A percentile compares a stretch with the other conserved stretches of the same genome.
Evolutionary conservation across 2,113 vertebrate species (phyloP).

Genomic region (Oxyruncus cristatus): DNA sequence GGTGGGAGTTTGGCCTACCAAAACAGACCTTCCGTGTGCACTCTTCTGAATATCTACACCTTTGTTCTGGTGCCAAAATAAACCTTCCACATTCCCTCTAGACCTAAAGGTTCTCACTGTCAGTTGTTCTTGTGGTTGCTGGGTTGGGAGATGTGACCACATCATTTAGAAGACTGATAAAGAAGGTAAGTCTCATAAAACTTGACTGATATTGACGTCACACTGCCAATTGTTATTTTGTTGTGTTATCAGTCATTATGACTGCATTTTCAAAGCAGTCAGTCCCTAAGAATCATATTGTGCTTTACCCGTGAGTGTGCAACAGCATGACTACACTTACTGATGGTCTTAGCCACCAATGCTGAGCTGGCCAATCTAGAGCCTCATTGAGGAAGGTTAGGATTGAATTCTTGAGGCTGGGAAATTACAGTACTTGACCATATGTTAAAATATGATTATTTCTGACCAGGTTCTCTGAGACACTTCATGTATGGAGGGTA

Average conservation of each 20-base stretch:
- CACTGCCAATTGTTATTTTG: background rate
- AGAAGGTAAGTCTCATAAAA: background rate
- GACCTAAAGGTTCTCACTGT: background rate
- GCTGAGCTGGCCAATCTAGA: background rate
- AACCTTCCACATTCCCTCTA: background rate
- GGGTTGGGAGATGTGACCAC: fast-evolving
- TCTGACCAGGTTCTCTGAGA: background rate
- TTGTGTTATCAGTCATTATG: background rate
- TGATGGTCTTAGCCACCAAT: background rate
- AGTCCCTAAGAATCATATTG: background rate
- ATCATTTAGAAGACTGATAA: background rate
- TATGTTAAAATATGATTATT: background rate
- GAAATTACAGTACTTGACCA: background rate
- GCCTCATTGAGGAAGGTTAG: background rate
- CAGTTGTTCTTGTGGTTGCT: background rate
- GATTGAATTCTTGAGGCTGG: background rate
- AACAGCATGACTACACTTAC: background rate
- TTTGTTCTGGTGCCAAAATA: background rate
- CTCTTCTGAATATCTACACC: background rate
- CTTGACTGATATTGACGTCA: background rate
- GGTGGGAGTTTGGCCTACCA: background rate
- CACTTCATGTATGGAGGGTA: background rate
- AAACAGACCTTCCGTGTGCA: fast-evolving
- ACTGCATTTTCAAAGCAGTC: background rate
- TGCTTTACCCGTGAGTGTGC: background rate